phyloP scores from a whole-genome alignment of 2,113 vertebrate species.

The Saccopteryx bilineata region DNA sequence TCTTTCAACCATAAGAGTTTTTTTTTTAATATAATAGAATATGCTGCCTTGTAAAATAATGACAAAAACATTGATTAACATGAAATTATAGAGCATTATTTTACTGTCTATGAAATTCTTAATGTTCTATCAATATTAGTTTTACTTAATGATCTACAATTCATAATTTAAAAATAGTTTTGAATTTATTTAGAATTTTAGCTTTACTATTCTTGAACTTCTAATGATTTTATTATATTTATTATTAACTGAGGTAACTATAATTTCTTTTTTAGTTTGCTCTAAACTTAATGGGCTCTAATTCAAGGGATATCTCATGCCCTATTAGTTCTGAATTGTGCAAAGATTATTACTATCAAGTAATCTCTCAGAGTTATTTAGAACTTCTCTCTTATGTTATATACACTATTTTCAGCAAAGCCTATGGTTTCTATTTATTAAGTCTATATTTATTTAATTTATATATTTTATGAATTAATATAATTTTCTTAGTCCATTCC shows the following conservation, averaged over 20 bases:
- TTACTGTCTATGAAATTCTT: background rate
- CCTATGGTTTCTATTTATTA: background rate
- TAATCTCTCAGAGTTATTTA: background rate
- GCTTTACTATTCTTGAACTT: background rate
- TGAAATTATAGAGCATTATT: background rate
- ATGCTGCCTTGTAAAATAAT: background rate
- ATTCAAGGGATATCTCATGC: background rate
- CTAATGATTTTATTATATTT: background rate
- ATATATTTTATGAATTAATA: background rate
- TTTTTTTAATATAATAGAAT: background rate
- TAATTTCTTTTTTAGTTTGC: constrained; percentile 45
- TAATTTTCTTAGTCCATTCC: background rate
- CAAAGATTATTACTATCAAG: background rate
- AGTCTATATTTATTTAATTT: background rate
- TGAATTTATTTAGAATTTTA: constrained; percentile 43
- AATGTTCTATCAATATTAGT: background rate
- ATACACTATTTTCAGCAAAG: background rate
- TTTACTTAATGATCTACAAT: constrained; percentile 13
- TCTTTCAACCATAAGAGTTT: background rate
- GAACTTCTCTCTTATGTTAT: background rate
- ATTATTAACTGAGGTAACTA: constrained; percentile 42
- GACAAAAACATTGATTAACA: background rate
- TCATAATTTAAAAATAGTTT: constrained; percentile 35
- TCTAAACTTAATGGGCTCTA: constrained; percentile 8
- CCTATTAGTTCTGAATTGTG: constrained; percentile 17